Base-by-base conservation (phyloP, 2,113 vertebrate genomes). In the Leptosomus discolor region DNA sequence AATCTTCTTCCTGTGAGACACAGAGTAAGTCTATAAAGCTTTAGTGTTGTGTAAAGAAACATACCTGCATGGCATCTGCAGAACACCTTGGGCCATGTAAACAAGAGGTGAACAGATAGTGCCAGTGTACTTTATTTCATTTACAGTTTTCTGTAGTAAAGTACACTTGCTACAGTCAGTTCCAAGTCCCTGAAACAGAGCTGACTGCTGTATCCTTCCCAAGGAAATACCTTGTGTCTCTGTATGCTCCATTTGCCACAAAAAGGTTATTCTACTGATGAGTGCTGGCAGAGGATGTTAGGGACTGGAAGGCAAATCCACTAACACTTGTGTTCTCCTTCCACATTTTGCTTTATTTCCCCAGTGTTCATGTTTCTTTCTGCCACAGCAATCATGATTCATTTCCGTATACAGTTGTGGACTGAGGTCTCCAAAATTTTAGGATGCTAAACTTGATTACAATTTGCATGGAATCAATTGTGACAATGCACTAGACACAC, bases 1-100 rank as follows among this genome's bases (percentile, higher is more conserved):
- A 98, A 71, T 99, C 99, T 97, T 99, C 99, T 57, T 99, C 99
- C 99, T 99, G 97, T 2, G 15, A 77, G 45, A 90, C 20, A 95
- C 30, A 96, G n/a, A 88, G 43, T 27, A 89, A 39, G 6, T 54
- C 48, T 15, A 37, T 48, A 45, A 90, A 92, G 43, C 11, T 65
- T 27, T 15, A 90, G 15, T 26, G 20, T 22, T 63, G 29, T 21
- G 15, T 34, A 51, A 39, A 87, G 43, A 81, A 81, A 78, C 27
- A 20, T 15, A 43, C 29, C 54, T 71, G 51, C 39, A 27, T 8
- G 34, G 39, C 53, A 78, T 29, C 64, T 69, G 53, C 46, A 53
- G 36, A 56, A 93, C 64, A 50, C 12, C 30, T 68, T 27, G 16
- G 23, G 18, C n/a, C 32, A 24, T 3, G 11, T 53, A 29, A 76